Evolutionary conservation across 2,888 invertebrate species (phyloP), one percentile per base, ranked within the genome.

Genomic region (Eutolmus rufibarbis): DNA sequence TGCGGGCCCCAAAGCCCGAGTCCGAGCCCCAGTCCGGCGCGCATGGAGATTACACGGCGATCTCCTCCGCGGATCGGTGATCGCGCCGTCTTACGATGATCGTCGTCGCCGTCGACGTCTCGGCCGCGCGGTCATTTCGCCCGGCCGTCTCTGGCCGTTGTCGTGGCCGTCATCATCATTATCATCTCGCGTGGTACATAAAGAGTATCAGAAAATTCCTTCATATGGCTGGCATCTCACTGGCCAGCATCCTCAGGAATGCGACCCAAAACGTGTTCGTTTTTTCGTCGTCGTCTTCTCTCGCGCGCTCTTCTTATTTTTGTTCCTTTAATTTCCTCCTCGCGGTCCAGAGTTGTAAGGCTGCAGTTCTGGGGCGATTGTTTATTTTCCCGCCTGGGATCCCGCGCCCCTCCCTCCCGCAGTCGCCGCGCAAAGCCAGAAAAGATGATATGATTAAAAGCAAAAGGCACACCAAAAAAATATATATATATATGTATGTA

Each of bases 121-220:
- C n/a, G 37, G 19, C 31, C 82, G 37, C 46, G 34, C 37, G 56
- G 76, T 79, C 74, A 76, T 66, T 77, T 46, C 66, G 31, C 19
- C 78, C 16, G 74, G 37, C 85, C 85, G 74, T 74, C 85, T 46
- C 51, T 74, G 74, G 85, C 34, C 87, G 74, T 66, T 76, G 77
- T 87, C 84, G 66, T 87, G 77, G 84, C 82, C 66, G 87, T 87
- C 78, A 84, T 87, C 77, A 87, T 84, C 88, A 88, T 81, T 82
- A 86, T 88, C 82, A 88, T 88, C 88, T 86, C 84, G 86, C 87
- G 86, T 86, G 84, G 88, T 88, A 77, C 84, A 84, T 76, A 82
- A 88, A 88, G 86, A 86, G 84, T 88, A 84, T 84, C 76, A 87
- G 87, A 88, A 88, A 88, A 88, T 88, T 88, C 88, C 86, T 88